Base-by-base conservation (phyloP, 2,888 invertebrate species). In the Caenorhabditis japonica region DNA sequence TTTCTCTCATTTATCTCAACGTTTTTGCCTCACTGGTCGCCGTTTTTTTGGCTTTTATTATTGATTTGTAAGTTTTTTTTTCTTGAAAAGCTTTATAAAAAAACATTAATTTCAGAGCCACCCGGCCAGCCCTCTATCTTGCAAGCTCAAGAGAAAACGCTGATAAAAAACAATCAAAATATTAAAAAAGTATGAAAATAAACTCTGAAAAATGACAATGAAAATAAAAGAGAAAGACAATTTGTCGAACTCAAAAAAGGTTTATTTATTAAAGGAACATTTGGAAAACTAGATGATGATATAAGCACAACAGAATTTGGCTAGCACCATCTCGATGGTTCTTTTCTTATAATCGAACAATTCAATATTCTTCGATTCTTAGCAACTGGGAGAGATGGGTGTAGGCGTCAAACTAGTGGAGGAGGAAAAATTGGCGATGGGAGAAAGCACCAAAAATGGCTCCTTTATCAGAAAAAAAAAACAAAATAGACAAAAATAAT, bases 241-340 rank as follows among this genome's bases (percentile, higher is more conserved):
- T 21, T 23, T 25, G 8, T 55, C 47, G 69, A 60, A 60, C 60
- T 53, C 60, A 69, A 34, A 47, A 41, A 60, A 33, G 25, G 30
- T 68, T 68, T 59, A 68, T 68, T 68, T 59, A 62, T 62, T 62
- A 62, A 62, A 62, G 36, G 46, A 55, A 53, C 62, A 62, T 62
- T 52, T 41, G 41, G 64, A 64, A 55, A 64, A 52, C 52, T 44
- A 61, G 30, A 36, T 44, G 34, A 46, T 55, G 62, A 53, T 51
- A 60, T 60, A 60, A 60, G 60, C 60, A 51, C 60, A 60, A 60
- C 51, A 49, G 49, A 49, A 49, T 49, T 49, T 49, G 49, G 49
- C 49, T 49, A 49, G 49, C 34, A 21, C 46, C 19, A 30, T n/a
- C n/a, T n/a, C n/a, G n/a, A n/a, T n/a, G n/a, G n/a, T n/a, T n/a